Percentiles rank a stretch among this genome's conserved stretches.
phyloP scores from a whole-genome alignment of 2,797 vertebrate genomes.

The Tokudaia tokunoshimensis region DNA sequence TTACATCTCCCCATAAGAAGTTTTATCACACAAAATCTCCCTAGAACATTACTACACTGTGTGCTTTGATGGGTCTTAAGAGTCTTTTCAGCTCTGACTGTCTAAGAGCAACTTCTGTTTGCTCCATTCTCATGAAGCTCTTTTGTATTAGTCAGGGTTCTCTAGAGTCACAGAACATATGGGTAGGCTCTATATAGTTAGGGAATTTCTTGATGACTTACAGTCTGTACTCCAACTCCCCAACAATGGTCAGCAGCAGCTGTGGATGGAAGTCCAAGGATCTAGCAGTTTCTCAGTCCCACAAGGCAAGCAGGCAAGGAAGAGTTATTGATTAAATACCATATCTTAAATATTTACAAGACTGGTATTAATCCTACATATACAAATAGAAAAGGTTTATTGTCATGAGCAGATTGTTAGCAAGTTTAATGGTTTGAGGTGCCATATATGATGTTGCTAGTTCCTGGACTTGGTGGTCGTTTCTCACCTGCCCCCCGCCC shows the following conservation, averaged over 20 bases:
- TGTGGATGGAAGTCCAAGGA: too few relatives aligned
- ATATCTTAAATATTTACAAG: neutral
- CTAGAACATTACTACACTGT: neutral
- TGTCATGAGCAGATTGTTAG: neutral
- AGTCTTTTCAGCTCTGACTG: neutral
- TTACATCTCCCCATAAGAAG: neutral
- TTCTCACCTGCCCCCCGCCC: neutral
- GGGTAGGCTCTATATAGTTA: too few relatives aligned
- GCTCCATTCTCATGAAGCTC: neutral
- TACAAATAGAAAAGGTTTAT: conserved; percentile 29
- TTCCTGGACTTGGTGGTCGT: neutral
- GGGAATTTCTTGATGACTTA: too few relatives aligned
- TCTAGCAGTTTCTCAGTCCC: too few relatives aligned
- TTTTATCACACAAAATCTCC: neutral
- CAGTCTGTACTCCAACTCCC: too few relatives aligned
- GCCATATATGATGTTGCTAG: conserved; percentile 23
- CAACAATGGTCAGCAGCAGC: too few relatives aligned
- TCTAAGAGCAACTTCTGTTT: neutral
- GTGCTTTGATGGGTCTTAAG: neutral
- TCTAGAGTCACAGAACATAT: too few relatives aligned
- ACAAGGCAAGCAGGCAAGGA: too few relatives aligned
- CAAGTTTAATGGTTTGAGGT: neutral
- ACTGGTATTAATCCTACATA: neutral
- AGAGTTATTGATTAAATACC: neutral
- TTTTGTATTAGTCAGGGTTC: neutral